Conservation (phyloP, 2,797 vertebrate species). For the Oreochromis mossambicus region DNA sequence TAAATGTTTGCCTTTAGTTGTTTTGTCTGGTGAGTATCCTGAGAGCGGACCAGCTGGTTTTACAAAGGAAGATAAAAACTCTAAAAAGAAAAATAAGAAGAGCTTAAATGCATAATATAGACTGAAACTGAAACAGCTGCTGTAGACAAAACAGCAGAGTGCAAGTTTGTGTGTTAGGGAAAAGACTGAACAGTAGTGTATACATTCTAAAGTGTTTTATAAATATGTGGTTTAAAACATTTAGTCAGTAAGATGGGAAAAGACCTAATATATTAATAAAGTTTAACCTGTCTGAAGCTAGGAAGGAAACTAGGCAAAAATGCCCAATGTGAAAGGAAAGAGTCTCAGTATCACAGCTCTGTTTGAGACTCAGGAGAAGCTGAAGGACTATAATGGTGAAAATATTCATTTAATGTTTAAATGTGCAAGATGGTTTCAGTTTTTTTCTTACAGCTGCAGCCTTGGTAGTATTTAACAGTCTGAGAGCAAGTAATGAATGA, state of each 20-base stretch:
- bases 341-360: background rate
- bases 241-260: background rate
- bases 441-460: background rate
- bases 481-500: background rate
- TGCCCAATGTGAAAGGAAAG: background rate
- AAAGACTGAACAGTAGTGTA: background rate
- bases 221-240: background rate
- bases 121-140: no score
- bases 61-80: background rate
- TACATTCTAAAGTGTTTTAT: background rate
- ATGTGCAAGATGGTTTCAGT: background rate
- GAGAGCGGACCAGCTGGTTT: accelerated
- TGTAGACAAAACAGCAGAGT: background rate
- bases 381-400: background rate
- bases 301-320: background rate
- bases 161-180: background rate
- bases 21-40: background rate
- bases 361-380: background rate
- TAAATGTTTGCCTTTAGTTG: background rate
- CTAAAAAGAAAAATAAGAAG: background rate
- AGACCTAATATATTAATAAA: background rate
- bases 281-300: background rate
- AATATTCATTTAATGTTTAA: background rate
- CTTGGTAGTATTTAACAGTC: background rate
- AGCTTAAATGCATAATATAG: background rate